Evolutionary conservation across 2,113 vertebrate species (phyloP).

Genomic region (Megaleporinus macrocephalus): DNA sequence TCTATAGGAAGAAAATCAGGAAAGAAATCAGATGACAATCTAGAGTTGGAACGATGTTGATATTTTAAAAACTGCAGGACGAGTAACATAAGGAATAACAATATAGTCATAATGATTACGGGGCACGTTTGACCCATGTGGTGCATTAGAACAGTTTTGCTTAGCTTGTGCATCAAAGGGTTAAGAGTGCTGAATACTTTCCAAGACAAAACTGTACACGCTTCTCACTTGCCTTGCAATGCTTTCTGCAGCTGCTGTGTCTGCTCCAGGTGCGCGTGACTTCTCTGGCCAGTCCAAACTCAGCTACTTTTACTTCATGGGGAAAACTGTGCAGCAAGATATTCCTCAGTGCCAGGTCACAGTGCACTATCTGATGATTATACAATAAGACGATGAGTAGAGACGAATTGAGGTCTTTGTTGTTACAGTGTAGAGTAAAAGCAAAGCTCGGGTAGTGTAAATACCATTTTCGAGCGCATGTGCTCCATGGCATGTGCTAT

Average conservation of each 20-base stretch:
- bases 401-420: no score
- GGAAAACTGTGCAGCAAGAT: constrained; percentile 74
- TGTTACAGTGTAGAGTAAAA: not conserved
- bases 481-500: constrained; percentile 61
- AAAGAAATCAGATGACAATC: no score
- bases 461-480: constrained; percentile 50
- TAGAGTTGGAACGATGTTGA: no score
- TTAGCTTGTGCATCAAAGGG: no score
- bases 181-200: no score
- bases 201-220: not conserved
- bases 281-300: constrained; percentile 74
- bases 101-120: no score
- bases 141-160: no score
- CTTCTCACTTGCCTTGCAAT: not conserved
- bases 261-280: constrained; percentile 56
- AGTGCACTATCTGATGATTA: constrained; percentile 69
- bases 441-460: not conserved
- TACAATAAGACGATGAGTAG: not conserved
- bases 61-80: no score
- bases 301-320: constrained; percentile 72
- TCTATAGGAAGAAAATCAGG: no score
- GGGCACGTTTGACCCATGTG: no score
- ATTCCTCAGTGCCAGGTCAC: constrained; percentile 75
- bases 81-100: no score
- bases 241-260: constrained; percentile 63